Base-by-base conservation (phyloP, 2,113 vertebrate species). In the Gasterosteus aculeatus region DNA sequence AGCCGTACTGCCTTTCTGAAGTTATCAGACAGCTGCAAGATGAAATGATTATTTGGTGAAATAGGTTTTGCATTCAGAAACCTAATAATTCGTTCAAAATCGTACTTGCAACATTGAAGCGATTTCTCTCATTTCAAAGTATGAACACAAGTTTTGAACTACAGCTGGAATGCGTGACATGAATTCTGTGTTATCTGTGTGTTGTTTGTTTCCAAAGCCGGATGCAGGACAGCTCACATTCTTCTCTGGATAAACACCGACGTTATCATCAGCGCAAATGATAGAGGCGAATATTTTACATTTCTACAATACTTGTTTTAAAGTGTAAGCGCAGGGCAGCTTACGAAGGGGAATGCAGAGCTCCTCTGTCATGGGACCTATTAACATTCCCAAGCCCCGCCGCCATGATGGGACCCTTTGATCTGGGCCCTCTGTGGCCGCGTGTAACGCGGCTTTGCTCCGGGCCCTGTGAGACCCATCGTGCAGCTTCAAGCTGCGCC, bases 391-490 rank as follows among this genome's bases (percentile, higher is more conserved):
- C 80, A 1, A 56, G 61, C 68, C 72, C 22, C 41, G 10, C 68
- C 75, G 75, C 85, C 69, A 26, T 15, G 54, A 71, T 71, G 53
- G 62, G 73, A 39, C 70, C 61, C 86, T 87, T 92, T 93, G 90
- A 90, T 89, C 87, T 69, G 69, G 56, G 72, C 77, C 82, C 82
- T 84, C 78, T 82, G 86, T 84, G 81, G 86, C 81, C 77, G 79
- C 81, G 84, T 80, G 78, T 64, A 81, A 79, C 75, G 65, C 59
- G 39, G 72, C 79, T 86, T 89, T 57, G 22, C 87, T 81, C 65
- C 16, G 19, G 75, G 78, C 67, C 90, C 70, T 82, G 0, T 47
- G 87, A 83, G 86, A 79, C 74, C 60, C 69, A 54, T 75, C 62
- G 12, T 69, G 63, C 87, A 41, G 60, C 59, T 80, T 83, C 69